These are phyloP conservation scores for Pogonocichla stellata DNA, from an alignment of 2,113 vertebrate genomes.

Conservation along the genomic window DNA sequence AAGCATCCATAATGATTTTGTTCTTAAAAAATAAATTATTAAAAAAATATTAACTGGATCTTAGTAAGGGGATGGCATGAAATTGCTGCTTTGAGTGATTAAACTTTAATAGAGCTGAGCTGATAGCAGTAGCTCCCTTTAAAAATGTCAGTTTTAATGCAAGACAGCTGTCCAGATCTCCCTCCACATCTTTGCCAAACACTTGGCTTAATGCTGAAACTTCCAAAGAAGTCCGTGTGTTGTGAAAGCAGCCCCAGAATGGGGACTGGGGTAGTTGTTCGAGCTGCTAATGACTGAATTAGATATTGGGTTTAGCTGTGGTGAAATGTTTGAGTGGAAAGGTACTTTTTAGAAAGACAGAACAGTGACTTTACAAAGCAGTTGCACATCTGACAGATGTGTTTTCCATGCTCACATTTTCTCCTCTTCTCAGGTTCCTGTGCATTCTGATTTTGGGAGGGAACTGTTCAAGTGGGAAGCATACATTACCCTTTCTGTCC, in stretches of 20 bases:
- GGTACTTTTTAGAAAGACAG: background rate
- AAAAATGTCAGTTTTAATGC: background rate
- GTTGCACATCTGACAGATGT: background rate
- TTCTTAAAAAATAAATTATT: background rate
- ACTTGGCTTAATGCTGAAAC: background rate
- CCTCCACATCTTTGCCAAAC: background rate
- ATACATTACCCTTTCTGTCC: background rate
- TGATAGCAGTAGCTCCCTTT: background rate
- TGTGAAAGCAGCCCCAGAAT: background rate
- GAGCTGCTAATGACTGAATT: background rate
- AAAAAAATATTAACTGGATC: too few relatives aligned
- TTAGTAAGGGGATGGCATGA: background rate
- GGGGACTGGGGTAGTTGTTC: background rate
- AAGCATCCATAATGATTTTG: background rate
- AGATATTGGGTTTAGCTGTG: background rate
- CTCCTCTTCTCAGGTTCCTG: background rate
- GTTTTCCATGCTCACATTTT: slow-evolving; percentile 28
- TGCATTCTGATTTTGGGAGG: slow-evolving; percentile 30
- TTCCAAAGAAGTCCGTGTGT: background rate
- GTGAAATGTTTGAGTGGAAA: background rate
- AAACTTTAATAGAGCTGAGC: background rate
- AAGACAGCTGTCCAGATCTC: background rate
- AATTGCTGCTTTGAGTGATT: background rate
- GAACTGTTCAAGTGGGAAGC: background rate
- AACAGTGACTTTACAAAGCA: background rate